phyloP scores from a whole-genome alignment of 2,113 vertebrate species.

The Nannospalax galili region DNA sequence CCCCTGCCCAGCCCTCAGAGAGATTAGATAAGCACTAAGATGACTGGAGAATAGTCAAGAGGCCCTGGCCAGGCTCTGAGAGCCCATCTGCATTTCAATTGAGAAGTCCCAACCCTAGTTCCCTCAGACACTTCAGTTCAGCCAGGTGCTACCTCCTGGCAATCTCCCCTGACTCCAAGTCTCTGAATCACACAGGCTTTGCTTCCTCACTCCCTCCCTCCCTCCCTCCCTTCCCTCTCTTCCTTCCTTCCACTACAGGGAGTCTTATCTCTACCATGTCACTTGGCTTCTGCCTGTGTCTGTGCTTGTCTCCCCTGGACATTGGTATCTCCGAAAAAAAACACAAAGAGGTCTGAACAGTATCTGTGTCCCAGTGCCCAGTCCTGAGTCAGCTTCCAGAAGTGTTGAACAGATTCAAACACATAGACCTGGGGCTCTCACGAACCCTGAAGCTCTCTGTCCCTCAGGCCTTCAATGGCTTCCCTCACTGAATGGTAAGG shows the following conservation, averaged over 20 bases:
- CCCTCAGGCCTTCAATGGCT: neutral
- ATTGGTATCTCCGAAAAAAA: neutral
- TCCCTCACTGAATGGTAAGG: neutral
- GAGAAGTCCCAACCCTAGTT: neutral
- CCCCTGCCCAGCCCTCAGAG: neutral
- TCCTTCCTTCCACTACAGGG: neutral
- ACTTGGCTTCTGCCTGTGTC: neutral
- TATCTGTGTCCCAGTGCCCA: neutral
- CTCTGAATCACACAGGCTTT: neutral
- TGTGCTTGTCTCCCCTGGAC: neutral
- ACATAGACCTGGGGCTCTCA: neutral
- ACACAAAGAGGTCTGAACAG: neutral
- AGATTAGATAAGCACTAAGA: conserved; percentile 49
- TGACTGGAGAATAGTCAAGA: neutral
- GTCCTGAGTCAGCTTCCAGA: neutral
- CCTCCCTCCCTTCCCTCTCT: neutral
- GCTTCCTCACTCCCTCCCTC: neutral
- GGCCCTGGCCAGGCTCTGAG: neutral
- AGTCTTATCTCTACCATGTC: neutral
- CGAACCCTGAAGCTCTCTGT: neutral
- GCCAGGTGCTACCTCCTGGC: neutral
- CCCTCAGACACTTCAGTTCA: neutral
- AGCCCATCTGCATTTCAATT: neutral
- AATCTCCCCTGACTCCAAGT: neutral
- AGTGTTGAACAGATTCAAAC: neutral